Evolutionary conservation across 2,888 invertebrate genomes (phyloP).

Genomic region (Anoplius nigerrimus): DNA sequence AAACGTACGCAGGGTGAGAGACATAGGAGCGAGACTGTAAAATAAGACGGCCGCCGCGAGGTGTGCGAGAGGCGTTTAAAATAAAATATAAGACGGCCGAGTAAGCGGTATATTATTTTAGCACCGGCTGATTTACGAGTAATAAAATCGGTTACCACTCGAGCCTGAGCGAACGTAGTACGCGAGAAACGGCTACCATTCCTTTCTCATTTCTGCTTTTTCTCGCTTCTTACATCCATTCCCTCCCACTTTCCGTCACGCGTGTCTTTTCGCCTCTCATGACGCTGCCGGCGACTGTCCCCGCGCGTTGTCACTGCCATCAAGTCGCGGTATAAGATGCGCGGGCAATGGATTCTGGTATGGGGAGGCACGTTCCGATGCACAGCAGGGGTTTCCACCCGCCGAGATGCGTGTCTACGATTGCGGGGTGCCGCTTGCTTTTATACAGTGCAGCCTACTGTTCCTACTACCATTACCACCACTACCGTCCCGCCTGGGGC

Average conservation of each 20-base stretch:
- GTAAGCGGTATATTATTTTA: slow-evolving; percentile 11
- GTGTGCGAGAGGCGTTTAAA: slow-evolving; percentile 15
- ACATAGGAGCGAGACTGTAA: not conserved
- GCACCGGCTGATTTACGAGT: slow-evolving; percentile 53
- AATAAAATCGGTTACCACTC: slow-evolving; percentile 40
- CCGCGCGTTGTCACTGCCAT: slow-evolving; percentile 52
- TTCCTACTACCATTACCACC: slow-evolving; percentile 3
- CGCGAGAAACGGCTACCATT: not conserved
- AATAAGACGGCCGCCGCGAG: slow-evolving; percentile 29
- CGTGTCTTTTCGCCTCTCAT: slow-evolving; percentile 31
- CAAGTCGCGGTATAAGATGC: slow-evolving; percentile 49
- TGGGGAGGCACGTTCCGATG: slow-evolving; percentile 47
- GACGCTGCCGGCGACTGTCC: slow-evolving; percentile 16
- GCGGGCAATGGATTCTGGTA: slow-evolving; percentile 17
- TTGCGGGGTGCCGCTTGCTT: slow-evolving; percentile 55
- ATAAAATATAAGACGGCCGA: slow-evolving; percentile 27
- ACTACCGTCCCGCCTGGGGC: slow-evolving; percentile 11
- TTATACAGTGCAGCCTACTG: slow-evolving; percentile 34
- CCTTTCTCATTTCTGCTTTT: no score
- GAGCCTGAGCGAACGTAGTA: slow-evolving; percentile 45
- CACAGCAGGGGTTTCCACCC: slow-evolving; percentile 59
- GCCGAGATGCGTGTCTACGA: slow-evolving; percentile 65
- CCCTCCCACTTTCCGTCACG: slow-evolving; percentile 25
- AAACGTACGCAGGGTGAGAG: not conserved
- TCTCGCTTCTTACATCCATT: not conserved